Evolutionary conservation across 92 coral and sea anemone genomes (phyloP), one percentile per base, ranked within the genome.

Genomic region (Ricordea florida): DNA sequence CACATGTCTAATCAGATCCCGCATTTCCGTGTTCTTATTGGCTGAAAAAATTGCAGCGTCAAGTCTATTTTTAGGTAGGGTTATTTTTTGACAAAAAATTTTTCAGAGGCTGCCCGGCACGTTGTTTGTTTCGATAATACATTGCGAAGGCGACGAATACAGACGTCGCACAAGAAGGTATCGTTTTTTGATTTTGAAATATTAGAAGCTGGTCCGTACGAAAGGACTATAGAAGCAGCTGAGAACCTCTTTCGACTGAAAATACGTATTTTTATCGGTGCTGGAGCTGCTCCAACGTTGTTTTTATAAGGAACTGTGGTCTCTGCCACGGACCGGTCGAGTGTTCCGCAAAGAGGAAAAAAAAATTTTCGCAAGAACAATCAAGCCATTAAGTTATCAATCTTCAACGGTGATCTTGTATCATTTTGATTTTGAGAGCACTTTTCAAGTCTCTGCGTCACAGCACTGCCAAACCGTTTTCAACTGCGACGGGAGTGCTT

Each of bases 1-100:
- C 62, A 62, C 96, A 87, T 65, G 96, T 81, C 89, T 69, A 81
- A 82, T 90, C 96, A 79, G 32, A 87, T 85, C 86, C 84, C 20
- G 6, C 16, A 62, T 51, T 63, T 38, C 62, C 42, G 47, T 38
- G 11, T 23, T 36, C 56, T 78, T 76, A 82, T 90, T 90, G 92
- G 96, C 16, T 62, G 47, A 63, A 41, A 24, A 50, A 28, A 42
- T 0, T 25, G 84, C 76, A 44, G 63, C 96, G 96, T 87, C 81
- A 74, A 58, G 70, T 57, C 86, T 90, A 86, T 76, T 82, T 90
- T 87, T 80, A 71, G 83, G 65, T 49, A 69, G 81, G 70, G 77
- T 60, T 76, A 66, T 81, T 76, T 76, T 61, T 34, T 13, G 9
- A 1, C 20, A 59, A 74, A 84, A 85, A 69, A 42, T 69, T 74